Evolutionary conservation across 2,888 invertebrate species (phyloP).

Genomic region (Eurois occulta): DNA sequence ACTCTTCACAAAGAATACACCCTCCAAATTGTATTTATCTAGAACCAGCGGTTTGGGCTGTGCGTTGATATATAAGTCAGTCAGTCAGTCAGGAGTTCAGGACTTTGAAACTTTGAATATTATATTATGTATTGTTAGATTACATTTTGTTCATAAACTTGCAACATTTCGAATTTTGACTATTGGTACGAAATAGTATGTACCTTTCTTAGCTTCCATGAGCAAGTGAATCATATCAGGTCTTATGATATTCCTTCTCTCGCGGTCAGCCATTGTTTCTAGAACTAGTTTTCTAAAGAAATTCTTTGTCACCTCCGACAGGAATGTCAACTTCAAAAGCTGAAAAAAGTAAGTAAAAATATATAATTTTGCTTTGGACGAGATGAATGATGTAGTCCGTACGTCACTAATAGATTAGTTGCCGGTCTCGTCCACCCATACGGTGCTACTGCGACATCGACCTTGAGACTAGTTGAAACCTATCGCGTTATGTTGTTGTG

Average conservation of each 20-base stretch:
- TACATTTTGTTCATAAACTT: too few relatives aligned
- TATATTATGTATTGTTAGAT: too few relatives aligned
- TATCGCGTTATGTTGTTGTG: background rate
- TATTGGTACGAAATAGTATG: too few relatives aligned
- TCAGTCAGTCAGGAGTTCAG: too few relatives aligned
- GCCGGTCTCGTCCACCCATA: background rate
- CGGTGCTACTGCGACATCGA: background rate
- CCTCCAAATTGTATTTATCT: too few relatives aligned
- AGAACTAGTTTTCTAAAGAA: constrained; percentile 81
- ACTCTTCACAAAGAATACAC: too few relatives aligned
- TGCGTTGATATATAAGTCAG: too few relatives aligned
- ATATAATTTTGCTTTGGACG: too few relatives aligned
- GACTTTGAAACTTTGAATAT: too few relatives aligned
- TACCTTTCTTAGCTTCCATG: constrained; percentile 88
- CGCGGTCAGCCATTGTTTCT: constrained; percentile 81
- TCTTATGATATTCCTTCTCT: constrained; percentile 78
- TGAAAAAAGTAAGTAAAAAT: constrained; percentile 32
- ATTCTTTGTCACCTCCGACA: constrained; percentile 57
- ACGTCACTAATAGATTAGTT: constrained; percentile 4
- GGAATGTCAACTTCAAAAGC: too few relatives aligned
- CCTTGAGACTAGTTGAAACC: constrained; percentile 15
- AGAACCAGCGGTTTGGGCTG: too few relatives aligned
- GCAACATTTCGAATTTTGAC: too few relatives aligned
- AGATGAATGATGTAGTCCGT: background rate
- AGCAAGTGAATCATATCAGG: constrained; percentile 90